phyloP scores from a whole-genome alignment of 2,888 invertebrate genomes.

The Drosophila niveifrons region DNA sequence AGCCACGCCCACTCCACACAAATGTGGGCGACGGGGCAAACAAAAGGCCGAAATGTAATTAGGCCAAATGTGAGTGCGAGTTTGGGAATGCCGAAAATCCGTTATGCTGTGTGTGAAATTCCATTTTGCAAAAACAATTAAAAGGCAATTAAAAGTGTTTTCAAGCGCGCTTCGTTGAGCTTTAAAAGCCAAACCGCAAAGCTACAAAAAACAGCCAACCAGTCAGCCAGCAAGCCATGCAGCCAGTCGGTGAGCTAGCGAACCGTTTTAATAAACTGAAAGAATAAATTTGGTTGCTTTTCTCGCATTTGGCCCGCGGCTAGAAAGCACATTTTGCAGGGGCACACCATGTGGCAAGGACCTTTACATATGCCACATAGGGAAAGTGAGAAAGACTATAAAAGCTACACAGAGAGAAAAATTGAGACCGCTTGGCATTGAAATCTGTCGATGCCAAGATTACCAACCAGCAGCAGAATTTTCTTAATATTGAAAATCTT shows the following conservation, averaged over 20 bases:
- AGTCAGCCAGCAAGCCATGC: conserved; percentile 38
- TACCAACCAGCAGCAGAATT: too few species aligned
- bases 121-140: conserved; percentile 78
- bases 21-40: conserved; percentile 8
- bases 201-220: conserved; percentile 35
- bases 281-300: conserved; percentile 45
- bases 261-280: conserved; percentile 73
- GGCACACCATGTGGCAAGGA: conserved; percentile 37
- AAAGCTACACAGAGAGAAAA: conserved; percentile 1
- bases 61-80: conserved; percentile 66
- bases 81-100: conserved; percentile 43
- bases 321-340: conserved; percentile 50
- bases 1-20: conserved; percentile 20
- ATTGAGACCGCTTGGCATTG: too few species aligned
- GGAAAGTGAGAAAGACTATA: not conserved
- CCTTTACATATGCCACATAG: conserved; percentile 61
- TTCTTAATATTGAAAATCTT: too few species aligned
- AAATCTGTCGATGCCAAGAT: too few species aligned
- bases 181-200: conserved; percentile 48
- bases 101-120: conserved; percentile 56
- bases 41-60: conserved; percentile 72
- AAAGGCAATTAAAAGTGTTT: conserved; percentile 80
- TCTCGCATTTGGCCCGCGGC: conserved; percentile 58
- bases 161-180: conserved; percentile 47
- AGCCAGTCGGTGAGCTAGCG: conserved; percentile 35